Conservation (phyloP, 2,888 invertebrate genomes). For the Ommatoiulus sabulosus region DNA sequence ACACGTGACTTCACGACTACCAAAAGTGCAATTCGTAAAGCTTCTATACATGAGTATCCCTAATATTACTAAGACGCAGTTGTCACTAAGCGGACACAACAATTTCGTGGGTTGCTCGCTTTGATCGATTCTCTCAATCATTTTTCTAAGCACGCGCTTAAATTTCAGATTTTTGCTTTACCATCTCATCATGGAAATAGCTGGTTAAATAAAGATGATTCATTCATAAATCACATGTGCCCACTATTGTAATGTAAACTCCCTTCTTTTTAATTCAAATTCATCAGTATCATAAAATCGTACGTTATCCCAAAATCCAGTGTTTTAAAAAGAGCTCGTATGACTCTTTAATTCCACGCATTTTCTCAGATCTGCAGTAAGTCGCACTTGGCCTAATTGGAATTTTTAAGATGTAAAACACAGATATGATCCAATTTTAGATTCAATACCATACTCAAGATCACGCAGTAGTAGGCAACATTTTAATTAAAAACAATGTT, state of each 20-base stretch:
- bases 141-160: too few relatives aligned
- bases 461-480: background rate
- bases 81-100: too few relatives aligned
- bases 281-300: background rate
- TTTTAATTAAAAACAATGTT: background rate
- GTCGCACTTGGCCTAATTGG: background rate
- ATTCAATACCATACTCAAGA: background rate
- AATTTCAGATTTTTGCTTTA: background rate
- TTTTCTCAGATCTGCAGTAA: background rate
- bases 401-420: background rate
- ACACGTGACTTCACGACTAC: too few relatives aligned
- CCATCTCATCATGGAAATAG: background rate
- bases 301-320: background rate
- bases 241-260: background rate
- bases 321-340: background rate
- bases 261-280: background rate
- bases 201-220: background rate
- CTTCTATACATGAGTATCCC: too few relatives aligned
- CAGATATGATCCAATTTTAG: background rate
- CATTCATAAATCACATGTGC: background rate
- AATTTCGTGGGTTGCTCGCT: too few relatives aligned
- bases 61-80: too few relatives aligned
- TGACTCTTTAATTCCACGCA: background rate
- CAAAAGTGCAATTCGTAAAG: too few relatives aligned
- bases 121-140: too few relatives aligned